Evolutionary conservation across 2,888 invertebrate genomes (phyloP), one percentile per base, ranked within the genome.

Genomic region (Sarcophaga variegata): DNA sequence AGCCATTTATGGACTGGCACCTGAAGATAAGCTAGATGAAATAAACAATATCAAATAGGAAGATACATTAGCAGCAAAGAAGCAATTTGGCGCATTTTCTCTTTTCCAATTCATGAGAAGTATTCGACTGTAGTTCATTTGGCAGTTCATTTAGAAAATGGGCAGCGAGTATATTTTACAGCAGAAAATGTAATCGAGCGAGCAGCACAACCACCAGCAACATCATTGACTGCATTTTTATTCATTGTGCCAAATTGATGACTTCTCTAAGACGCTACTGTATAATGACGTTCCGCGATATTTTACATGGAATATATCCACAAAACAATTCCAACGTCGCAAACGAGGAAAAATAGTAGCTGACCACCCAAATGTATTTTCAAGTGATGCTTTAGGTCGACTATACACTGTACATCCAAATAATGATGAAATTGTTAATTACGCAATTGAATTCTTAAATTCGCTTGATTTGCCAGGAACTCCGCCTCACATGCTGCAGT

Each of bases 201-300:
- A 86, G 87, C 86, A 59, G 62, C 10, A 47, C 22, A 27, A 63
- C 85, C 88, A 82, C 25, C 83, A 71, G 12, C 71, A 27, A 88
- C 88, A 78, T 86, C 85, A 71, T 80, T 88, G 60, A 88, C 83
- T 54, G 60, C 37, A 60, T 81, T 83, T 66, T 1, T 83, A 22
- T 71, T 69, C 37, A 80, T 76, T 83, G 54, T 71, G 82, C 47
- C 54, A 78, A 54, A 49, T 59, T 72, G 88, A 88, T 77, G 88
- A 90, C 91, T 72, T 72, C 27, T 60, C 71, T 17, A 60, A 17
- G 59, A 72, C 92, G 20, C 86, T 91, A 88, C 85, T 91, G 25
- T 92, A 92, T 88, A 87, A 89, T 25, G 91, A 92, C 85, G 89
- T 92, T 88, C 90, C 92, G 86, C 76, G 79, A 64, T 91, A 91